These are phyloP conservation scores for Rhopilema esculentum DNA, from an alignment of 30 jellyfish, hydroid and myxozoan genomes.

Conservation along the genomic window DNA sequence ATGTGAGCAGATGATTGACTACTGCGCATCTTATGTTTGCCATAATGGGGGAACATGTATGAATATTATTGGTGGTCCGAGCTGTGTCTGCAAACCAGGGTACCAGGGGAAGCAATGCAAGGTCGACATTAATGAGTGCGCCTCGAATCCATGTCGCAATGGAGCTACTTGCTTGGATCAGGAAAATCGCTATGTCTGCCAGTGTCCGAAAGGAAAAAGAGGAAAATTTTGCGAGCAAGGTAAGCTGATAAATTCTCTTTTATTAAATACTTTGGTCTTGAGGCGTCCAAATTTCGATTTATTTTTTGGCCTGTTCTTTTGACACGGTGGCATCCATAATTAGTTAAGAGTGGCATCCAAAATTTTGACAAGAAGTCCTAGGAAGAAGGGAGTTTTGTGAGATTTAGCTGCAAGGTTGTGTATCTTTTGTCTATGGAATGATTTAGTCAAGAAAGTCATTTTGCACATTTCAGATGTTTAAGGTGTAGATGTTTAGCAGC, in stretches of 20 bases:
- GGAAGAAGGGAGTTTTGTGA: too few species aligned
- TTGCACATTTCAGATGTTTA: too few species aligned
- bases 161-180: constrained; percentile 81
- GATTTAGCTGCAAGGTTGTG: too few species aligned
- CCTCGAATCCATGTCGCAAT: constrained; percentile 79
- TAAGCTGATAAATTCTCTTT: constrained; percentile 5
- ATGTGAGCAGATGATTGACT: constrained; percentile 59
- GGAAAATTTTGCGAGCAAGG: constrained; percentile 78
- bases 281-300: too few species aligned
- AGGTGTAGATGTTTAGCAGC: too few species aligned
- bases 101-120: constrained; percentile 76
- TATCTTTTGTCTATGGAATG: too few species aligned
- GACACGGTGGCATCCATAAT: too few species aligned
- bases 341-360: too few species aligned
- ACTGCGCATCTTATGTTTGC: constrained; percentile 72
- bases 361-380: too few species aligned
- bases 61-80: constrained; percentile 49
- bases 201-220: constrained; percentile 77
- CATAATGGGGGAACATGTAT: constrained; percentile 82
- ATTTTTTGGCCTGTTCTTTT: too few species aligned
- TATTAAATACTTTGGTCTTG: not conserved
- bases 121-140: constrained; percentile 70
- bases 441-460: too few species aligned
- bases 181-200: constrained; percentile 74
- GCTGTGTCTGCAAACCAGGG: constrained; percentile 76